Conservation (phyloP, 2,113 vertebrate genomes). For the Gobiocypris rarus region DNA sequence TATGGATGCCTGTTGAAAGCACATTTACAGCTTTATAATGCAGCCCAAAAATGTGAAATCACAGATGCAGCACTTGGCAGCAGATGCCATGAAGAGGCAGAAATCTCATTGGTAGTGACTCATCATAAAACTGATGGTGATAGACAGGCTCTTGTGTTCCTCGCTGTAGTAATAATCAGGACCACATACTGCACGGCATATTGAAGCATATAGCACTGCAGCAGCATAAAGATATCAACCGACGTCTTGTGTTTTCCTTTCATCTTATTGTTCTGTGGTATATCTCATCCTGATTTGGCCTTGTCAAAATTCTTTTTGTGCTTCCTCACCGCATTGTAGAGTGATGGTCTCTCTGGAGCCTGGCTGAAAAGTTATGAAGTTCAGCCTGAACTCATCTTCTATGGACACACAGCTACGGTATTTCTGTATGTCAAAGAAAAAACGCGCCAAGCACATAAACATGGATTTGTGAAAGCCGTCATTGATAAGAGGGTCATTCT, state of each 20-base stretch:
- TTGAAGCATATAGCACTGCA: background rate
- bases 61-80: constrained; percentile 46
- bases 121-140: constrained; percentile 33
- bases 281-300: background rate
- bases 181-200: constrained; percentile 10
- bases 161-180: background rate
- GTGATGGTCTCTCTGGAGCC: background rate
- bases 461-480: background rate
- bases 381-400: background rate
- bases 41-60: constrained; percentile 30
- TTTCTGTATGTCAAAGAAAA: background rate
- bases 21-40: constrained; percentile 37
- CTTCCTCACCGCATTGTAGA: background rate
- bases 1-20: constrained; percentile 5
- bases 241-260: background rate
- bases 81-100: constrained; percentile 47
- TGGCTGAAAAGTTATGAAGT: background rate
- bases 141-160: constrained; percentile 24
- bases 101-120: constrained; percentile 41
- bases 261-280: constrained; percentile 3
- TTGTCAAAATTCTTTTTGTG: constrained; percentile 10
- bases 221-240: constrained; percentile 1
- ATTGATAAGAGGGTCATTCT: background rate
- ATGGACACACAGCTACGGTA: background rate
- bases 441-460: background rate